These are phyloP conservation scores for Lepidurus apus DNA, from an alignment of 1,140 invertebrate species.

Conservation along the genomic window DNA sequence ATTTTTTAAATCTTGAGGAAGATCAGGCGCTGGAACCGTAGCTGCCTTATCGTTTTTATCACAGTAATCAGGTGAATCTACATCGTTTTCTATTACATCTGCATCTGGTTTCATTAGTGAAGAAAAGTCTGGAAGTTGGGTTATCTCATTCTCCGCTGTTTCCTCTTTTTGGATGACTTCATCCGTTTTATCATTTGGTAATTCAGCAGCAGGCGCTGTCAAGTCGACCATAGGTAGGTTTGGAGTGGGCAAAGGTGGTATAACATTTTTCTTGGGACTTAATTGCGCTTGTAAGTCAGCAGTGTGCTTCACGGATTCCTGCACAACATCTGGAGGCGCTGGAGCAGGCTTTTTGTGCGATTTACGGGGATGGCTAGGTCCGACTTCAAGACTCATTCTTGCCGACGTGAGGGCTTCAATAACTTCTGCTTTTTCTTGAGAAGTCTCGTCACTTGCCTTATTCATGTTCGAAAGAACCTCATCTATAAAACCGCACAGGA, in stretches of 20 bases:
- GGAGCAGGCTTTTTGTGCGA: slow-evolving; percentile 9
- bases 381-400: neutral
- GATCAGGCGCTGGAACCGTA: neutral
- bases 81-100: neutral
- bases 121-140: slow-evolving; percentile 1
- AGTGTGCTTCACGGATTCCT: neutral
- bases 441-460: neutral
- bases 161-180: neutral
- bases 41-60: neutral
- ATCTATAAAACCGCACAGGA: neutral
- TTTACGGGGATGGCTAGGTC: neutral
- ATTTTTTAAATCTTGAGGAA: too few relatives aligned
- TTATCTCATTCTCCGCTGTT: neutral
- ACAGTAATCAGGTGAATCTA: neutral
- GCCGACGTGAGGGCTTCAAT: neutral
- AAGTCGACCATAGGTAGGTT: neutral
- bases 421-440: neutral
- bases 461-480: neutral
- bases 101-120: neutral
- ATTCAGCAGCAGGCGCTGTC: neutral
- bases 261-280: neutral
- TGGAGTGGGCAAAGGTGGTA: neutral
- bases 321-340: neutral
- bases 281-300: neutral
- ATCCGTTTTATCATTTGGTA: neutral